Percentiles rank a stretch among this genome's conserved stretches.
Conservation (phyloP, 2,797 vertebrate genomes). For the Poeciliopsis infans region DNA sequence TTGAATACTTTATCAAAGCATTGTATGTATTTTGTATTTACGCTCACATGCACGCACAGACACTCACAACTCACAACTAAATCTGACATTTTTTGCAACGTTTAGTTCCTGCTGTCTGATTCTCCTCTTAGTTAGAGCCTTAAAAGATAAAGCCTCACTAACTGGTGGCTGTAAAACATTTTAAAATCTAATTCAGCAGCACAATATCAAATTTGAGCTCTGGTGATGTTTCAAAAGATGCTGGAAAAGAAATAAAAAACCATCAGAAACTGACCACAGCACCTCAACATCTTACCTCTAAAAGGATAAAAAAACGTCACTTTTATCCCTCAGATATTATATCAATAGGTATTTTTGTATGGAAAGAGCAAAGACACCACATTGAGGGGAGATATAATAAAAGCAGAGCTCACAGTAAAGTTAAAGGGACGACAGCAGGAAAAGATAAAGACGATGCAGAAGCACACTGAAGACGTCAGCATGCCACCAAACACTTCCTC, state of each 20-base stretch:
- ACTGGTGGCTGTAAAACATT: neutral
- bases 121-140: neutral
- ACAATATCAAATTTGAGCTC: neutral
- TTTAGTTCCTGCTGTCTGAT: conserved; percentile 5
- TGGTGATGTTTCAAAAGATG: neutral
- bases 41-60: conserved; percentile 41
- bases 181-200: neutral
- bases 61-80: conserved; percentile 31
- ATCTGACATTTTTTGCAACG: neutral
- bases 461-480: conserved; percentile 40
- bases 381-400: conserved; percentile 21
- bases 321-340: conserved; percentile 6
- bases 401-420: conserved; percentile 29
- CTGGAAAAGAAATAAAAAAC: neutral
- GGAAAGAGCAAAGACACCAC: conserved; percentile 5
- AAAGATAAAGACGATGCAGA: conserved; percentile 46
- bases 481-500: conserved; percentile 40
- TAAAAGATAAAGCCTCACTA: neutral
- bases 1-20: neutral
- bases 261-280: neutral
- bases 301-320: neutral
- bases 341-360: conserved; percentile 1
- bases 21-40: neutral
- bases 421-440: conserved; percentile 32
- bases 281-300: conserved; percentile 20